phyloP scores from a whole-genome alignment of 2,113 vertebrate species.

The Sialia sialis region DNA sequence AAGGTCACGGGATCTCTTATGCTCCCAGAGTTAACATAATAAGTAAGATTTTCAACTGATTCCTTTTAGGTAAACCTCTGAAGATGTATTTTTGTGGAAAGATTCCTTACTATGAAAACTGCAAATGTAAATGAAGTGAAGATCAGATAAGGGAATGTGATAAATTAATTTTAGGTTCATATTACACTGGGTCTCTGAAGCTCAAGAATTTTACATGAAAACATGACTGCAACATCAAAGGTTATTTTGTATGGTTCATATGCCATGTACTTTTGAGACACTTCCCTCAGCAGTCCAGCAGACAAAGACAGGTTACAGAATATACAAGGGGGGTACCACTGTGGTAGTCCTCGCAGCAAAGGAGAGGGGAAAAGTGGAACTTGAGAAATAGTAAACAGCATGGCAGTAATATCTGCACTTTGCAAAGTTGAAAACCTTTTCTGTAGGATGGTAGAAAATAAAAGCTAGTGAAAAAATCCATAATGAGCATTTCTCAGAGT shows the following conservation, averaged over 20 bases:
- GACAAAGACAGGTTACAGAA: not conserved
- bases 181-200: not conserved
- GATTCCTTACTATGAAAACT: not conserved
- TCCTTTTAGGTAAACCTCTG: not conserved
- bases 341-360: not conserved
- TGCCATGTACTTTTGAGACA: not conserved
- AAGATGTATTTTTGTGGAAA: not conserved
- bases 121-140: not conserved
- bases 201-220: not conserved
- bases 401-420: not conserved
- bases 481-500: not conserved
- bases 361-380: not conserved
- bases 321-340: not conserved
- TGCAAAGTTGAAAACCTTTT: not conserved
- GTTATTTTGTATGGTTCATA: not conserved
- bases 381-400: not conserved
- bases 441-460: not conserved
- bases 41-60: not conserved
- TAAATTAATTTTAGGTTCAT: not conserved
- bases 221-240: not conserved
- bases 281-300: not conserved
- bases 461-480: not conserved
- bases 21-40: not conserved
- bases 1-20: not conserved
- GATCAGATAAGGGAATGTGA: not conserved